These are phyloP conservation scores for Coptotermes formosanus DNA, from an alignment of 1,140 invertebrate genomes.

Conservation along the genomic window DNA sequence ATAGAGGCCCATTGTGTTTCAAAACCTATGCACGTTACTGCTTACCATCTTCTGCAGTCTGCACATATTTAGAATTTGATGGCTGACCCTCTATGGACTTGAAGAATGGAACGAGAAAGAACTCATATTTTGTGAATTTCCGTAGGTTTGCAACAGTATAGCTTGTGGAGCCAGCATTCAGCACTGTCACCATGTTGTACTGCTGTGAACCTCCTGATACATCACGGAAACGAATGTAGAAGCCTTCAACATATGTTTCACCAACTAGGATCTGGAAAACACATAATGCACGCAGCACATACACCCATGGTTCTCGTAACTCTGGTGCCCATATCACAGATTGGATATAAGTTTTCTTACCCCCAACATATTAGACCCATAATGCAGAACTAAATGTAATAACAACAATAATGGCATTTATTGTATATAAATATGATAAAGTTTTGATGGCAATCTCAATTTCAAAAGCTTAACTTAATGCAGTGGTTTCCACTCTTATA, in stretches of 20 bases:
- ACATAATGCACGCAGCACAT: no score
- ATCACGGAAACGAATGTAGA: constrained; percentile 89
- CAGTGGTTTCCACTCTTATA: no score
- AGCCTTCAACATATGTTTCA: constrained; percentile 73
- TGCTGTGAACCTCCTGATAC: constrained; percentile 61
- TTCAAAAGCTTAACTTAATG: no score
- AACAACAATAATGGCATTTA: no score
- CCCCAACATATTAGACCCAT: no score
- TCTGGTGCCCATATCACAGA: no score
- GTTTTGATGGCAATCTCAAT: no score
- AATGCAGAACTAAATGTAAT: no score
- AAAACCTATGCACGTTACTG: constrained; percentile 37
- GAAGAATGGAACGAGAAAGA: constrained; percentile 85
- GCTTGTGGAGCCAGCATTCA: constrained; percentile 61
- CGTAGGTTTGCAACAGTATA: constrained; percentile 71
- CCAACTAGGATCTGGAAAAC: constrained; percentile 51
- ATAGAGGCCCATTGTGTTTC: neutral
- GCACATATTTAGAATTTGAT: constrained; percentile 68
- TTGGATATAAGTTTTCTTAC: no score
- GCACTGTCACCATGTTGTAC: constrained; percentile 68
- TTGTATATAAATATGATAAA: no score
- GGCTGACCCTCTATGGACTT: constrained; percentile 80
- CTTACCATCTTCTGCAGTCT: constrained; percentile 70
- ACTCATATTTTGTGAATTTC: constrained; percentile 84
- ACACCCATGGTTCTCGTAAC: no score